phyloP scores from a whole-genome alignment of 2,888 invertebrate species.

The Phania funesta region DNA sequence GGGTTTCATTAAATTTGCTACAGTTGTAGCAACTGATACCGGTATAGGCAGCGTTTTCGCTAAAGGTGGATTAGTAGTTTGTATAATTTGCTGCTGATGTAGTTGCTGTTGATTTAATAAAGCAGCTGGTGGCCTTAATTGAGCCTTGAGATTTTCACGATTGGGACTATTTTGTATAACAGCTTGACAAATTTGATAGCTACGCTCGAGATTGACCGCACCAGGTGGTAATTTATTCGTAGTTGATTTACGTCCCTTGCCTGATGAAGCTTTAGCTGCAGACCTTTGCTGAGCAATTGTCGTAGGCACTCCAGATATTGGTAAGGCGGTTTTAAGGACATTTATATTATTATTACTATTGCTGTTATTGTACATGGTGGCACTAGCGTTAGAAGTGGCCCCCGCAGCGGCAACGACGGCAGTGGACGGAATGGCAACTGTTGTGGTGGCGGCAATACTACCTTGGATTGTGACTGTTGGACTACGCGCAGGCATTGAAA shows the following conservation, averaged over 20 bases:
- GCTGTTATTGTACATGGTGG: constrained; percentile 56
- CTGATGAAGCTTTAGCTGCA: constrained; percentile 74
- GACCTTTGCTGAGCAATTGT: constrained; percentile 79
- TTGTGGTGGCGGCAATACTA: constrained; percentile 70
- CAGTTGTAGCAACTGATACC: constrained; percentile 71
- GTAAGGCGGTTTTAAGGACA: constrained; percentile 71
- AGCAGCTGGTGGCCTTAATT: constrained; percentile 92
- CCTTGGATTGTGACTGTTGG: constrained; percentile 71
- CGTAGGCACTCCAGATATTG: constrained; percentile 77
- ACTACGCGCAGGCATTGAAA: constrained; percentile 75
- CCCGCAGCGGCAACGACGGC: constrained; percentile 44
- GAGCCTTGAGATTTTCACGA: constrained; percentile 91
- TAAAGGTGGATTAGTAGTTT: constrained; percentile 71
- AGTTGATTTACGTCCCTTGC: constrained; percentile 80
- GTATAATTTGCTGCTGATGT: constrained; percentile 67
- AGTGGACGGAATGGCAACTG: constrained; percentile 75
- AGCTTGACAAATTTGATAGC: constrained; percentile 96
- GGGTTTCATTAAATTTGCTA: constrained; percentile 72
- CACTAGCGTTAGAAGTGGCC: constrained; percentile 51
- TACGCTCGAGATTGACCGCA: constrained; percentile 94
- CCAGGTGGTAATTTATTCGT: constrained; percentile 91
- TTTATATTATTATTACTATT: constrained; percentile 55
- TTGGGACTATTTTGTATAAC: constrained; percentile 97
- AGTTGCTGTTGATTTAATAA: constrained; percentile 80
- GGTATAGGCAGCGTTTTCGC: constrained; percentile 69